Percentiles rank a stretch among this genome's conserved stretches.
These are phyloP conservation scores for Dysidea cf. avara DNA, from an alignment of 37 sponge, comb jelly and placozoan genomes.

Conservation along the genomic window DNA sequence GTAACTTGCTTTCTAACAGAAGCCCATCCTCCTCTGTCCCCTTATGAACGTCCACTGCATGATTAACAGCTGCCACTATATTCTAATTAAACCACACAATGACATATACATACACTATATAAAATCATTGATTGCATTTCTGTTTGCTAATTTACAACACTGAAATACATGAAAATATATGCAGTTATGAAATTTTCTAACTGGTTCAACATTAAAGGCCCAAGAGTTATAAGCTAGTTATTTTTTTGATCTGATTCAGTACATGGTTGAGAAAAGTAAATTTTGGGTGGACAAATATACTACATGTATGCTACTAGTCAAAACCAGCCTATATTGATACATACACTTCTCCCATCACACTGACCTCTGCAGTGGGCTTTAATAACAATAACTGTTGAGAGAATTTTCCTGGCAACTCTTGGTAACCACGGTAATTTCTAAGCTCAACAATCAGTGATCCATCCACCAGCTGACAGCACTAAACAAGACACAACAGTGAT, in stretches of 20 bases:
- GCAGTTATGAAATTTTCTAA: neutral
- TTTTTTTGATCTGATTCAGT: neutral
- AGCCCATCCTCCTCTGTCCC: slow-evolving; percentile 17
- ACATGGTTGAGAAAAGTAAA: neutral
- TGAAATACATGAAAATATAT: neutral
- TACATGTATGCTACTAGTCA: neutral
- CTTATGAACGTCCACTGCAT: neutral
- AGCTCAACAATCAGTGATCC: slow-evolving; percentile 36
- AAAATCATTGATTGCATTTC: too few species aligned
- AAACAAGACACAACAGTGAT: slow-evolving; percentile 1
- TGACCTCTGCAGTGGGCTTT: slow-evolving; percentile 21
- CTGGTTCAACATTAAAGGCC: too few species aligned
- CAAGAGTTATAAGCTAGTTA: neutral
- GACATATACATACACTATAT: too few species aligned
- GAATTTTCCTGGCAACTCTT: slow-evolving; percentile 2
- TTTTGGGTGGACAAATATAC: neutral
- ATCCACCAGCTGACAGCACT: neutral
- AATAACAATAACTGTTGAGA: slow-evolving; percentile 1
- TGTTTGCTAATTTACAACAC: too few species aligned
- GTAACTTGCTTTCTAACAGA: slow-evolving; percentile 1
- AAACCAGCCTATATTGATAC: neutral
- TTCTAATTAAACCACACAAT: neutral
- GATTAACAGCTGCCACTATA: neutral
- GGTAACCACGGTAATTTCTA: slow-evolving; percentile 26
- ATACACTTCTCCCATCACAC: neutral